These are phyloP conservation scores for Sebastes hubbsi DNA, from an alignment of 2,797 vertebrate genomes.

Conservation along the genomic window DNA sequence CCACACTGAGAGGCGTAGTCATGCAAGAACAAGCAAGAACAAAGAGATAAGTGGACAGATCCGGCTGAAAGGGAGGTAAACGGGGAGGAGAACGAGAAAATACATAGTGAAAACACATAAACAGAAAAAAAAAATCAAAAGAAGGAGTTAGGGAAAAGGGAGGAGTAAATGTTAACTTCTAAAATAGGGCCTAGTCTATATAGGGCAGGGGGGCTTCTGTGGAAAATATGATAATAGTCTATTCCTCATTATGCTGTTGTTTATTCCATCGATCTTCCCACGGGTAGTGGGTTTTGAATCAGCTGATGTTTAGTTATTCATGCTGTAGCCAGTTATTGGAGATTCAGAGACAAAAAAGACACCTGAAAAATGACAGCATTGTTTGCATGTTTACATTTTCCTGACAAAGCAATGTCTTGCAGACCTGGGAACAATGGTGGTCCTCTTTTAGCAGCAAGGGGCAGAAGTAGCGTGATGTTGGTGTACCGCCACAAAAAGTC, in stretches of 20 bases:
- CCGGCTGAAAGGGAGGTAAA: not conserved
- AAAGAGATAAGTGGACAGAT: constrained; percentile 26
- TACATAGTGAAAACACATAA: not conserved
- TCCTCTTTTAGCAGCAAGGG: constrained; percentile 21
- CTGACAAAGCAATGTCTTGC: not conserved
- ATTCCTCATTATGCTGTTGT: not conserved
- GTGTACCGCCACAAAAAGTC: not conserved
- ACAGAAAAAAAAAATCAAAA: not conserved
- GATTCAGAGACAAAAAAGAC: not conserved
- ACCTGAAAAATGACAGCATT: not conserved
- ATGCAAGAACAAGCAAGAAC: constrained; percentile 28
- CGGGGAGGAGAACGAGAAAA: not conserved
- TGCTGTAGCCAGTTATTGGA: not conserved
- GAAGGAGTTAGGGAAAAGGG: not conserved
- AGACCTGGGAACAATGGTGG: not conserved
- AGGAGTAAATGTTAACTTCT: not conserved
- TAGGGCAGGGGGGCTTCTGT: constrained; percentile 1
- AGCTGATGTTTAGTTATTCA: not conserved
- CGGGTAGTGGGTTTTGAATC: not conserved
- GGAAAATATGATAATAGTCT: constrained; percentile 16
- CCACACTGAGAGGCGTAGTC: constrained; percentile 14
- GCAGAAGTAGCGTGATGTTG: not conserved
- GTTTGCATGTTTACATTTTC: constrained; percentile 1
- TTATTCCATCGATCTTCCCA: constrained; percentile 1
- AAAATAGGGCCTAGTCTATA: not conserved